A percentile compares a stretch with the other conserved stretches of the same genome.
These are phyloP conservation scores for Dasyprocta punctata DNA, from an alignment of 2,113 vertebrate genomes.

Conservation along the genomic window DNA sequence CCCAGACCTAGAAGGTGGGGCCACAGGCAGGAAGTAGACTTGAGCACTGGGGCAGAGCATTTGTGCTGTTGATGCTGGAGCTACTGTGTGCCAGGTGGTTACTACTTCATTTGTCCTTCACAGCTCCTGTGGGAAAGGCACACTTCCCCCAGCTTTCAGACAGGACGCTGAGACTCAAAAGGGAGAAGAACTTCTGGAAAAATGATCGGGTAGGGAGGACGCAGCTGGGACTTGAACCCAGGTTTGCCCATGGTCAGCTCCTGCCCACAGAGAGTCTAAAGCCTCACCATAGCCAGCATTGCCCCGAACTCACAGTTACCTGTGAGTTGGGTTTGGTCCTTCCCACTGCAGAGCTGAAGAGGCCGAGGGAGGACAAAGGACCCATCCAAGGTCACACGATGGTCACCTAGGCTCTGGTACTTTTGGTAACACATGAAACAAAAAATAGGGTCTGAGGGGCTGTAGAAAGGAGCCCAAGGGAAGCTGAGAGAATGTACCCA, in stretches of 20 bases:
- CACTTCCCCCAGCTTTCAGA: not conserved
- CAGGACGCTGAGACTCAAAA: not conserved
- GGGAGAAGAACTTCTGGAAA: not conserved
- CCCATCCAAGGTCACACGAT: not conserved
- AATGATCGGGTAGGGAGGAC: not conserved
- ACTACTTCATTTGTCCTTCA: not conserved
- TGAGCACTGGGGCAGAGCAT: not conserved
- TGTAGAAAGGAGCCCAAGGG: not conserved
- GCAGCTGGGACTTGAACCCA: not conserved
- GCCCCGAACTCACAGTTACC: not conserved
- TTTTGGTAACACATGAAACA: not conserved
- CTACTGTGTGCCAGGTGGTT: not conserved
- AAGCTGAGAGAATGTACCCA: not conserved
- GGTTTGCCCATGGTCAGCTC: not conserved
- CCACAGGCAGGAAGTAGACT: not conserved
- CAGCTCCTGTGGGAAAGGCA: not conserved
- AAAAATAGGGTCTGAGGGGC: not conserved
- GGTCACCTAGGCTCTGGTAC: not conserved
- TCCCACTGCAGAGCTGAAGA: not conserved
- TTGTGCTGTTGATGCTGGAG: rapidly evolving
- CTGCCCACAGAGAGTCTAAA: not conserved
- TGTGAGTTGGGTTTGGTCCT: not conserved
- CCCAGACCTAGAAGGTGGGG: not conserved
- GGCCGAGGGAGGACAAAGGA: not conserved
- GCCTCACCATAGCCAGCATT: not conserved